These are phyloP conservation scores for Gerris lacustris DNA, from an alignment of 2,888 invertebrate genomes.

Conservation along the genomic window DNA sequence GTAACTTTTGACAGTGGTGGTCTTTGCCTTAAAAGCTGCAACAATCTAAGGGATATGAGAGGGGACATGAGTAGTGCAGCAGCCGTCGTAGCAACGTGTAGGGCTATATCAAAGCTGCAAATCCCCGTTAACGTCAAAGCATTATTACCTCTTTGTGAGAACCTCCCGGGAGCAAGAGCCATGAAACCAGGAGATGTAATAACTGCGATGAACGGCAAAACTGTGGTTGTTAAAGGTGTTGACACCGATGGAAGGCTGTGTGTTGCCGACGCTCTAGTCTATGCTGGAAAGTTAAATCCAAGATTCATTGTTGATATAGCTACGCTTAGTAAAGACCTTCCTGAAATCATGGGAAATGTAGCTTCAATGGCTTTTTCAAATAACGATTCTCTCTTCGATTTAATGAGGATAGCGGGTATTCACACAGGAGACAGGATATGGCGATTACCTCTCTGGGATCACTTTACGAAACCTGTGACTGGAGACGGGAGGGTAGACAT, in stretches of 20 bases:
- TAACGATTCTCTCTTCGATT: conserved; percentile 53
- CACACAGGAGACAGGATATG: conserved; percentile 68
- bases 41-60: conserved; percentile 56
- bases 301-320: conserved; percentile 62
- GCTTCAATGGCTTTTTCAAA: conserved; percentile 65
- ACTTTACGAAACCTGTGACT: conserved; percentile 15
- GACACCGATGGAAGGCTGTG: conserved; percentile 67
- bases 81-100: conserved; percentile 23
- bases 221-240: conserved; percentile 60
- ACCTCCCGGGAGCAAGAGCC: conserved; percentile 64
- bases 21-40: conserved; percentile 51
- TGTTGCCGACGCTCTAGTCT: conserved; percentile 66
- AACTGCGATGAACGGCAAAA: conserved; percentile 59
- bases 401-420: conserved; percentile 53
- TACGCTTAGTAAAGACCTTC: conserved; percentile 53
- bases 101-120: conserved; percentile 24
- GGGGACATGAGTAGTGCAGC: conserved; percentile 72
- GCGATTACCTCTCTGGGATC: conserved; percentile 54
- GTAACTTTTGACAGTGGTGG: conserved; percentile 62
- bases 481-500: conserved; percentile 12
- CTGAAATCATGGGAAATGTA: conserved; percentile 49
- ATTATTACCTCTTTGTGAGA: conserved; percentile 65
- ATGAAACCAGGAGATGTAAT: conserved; percentile 69
- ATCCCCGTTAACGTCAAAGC: conserved; percentile 39
- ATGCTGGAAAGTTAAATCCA: conserved; percentile 63